Conservation (phyloP, 2,113 vertebrate genomes). For the Syrrhaptes paradoxus region DNA sequence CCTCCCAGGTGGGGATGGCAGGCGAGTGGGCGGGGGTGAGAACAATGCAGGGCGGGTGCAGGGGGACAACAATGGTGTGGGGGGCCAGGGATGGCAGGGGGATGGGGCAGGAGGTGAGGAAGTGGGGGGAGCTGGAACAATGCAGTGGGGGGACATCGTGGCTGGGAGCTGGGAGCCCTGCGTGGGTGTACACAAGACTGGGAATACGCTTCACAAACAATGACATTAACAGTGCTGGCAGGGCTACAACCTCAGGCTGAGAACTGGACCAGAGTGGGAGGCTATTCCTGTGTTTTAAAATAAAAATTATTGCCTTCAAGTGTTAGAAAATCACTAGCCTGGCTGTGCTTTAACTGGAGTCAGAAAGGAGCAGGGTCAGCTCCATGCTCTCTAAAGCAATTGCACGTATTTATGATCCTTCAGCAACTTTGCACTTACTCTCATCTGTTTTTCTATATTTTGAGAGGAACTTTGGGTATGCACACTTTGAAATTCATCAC, state of each 20-base stretch:
- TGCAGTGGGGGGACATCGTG: constrained; percentile 4
- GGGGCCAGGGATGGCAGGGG: neutral
- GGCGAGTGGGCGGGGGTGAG: neutral
- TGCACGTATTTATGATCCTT: neutral
- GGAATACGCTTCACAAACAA: constrained; percentile 46
- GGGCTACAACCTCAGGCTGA: neutral
- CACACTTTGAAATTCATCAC: neutral
- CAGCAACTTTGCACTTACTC: neutral
- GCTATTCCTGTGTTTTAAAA: neutral
- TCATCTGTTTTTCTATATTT: neutral
- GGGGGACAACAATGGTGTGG: constrained; percentile 27
- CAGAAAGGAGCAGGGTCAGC: neutral
- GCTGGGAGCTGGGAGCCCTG: constrained; percentile 31
- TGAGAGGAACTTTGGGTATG: neutral
- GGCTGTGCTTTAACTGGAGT: neutral
- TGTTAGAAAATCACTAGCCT: constrained; percentile 2
- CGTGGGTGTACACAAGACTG: constrained; percentile 52
- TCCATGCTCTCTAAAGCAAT: neutral
- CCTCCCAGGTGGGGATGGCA: constrained; percentile 35
- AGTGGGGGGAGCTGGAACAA: constrained; percentile 70
- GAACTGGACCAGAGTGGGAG: neutral
- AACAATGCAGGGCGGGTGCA: constrained; percentile 61
- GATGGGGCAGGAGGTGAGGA: constrained; percentile 40
- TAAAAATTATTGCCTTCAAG: neutral
- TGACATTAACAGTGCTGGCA: constrained; percentile 63